A percentile compares a stretch with the other conserved stretches of the same genome.
Conservation (phyloP, 2,797 vertebrate genomes). For the Onychomys leucogaster region DNA sequence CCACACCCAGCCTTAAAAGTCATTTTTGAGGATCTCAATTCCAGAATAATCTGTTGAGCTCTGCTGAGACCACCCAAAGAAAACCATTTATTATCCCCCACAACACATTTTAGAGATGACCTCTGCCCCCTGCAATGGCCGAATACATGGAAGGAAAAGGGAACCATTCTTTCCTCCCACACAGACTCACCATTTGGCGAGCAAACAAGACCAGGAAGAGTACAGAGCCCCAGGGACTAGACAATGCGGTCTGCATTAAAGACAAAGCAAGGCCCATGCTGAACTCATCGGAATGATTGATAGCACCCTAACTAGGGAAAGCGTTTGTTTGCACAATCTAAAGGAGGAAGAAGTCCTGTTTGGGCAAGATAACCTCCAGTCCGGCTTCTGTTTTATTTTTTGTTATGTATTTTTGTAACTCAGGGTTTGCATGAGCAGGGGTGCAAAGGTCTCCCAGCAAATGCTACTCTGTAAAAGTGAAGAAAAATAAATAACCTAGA, state of each 20-base stretch:
- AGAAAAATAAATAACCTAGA: slow-evolving; percentile 78
- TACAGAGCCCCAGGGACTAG: slow-evolving; percentile 19
- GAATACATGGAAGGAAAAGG: neutral
- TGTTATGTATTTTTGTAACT: slow-evolving; percentile 76
- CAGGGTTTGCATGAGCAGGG: slow-evolving; percentile 28
- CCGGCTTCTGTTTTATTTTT: slow-evolving; percentile 79
- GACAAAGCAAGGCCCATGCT: slow-evolving; percentile 22
- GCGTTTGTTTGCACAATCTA: slow-evolving; percentile 69
- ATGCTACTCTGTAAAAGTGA: slow-evolving; percentile 69
- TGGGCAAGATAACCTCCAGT: slow-evolving; percentile 81
- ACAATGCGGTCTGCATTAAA: slow-evolving; percentile 36
- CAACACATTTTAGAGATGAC: neutral
- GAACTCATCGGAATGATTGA: slow-evolving; percentile 57
- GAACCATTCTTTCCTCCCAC: neutral
- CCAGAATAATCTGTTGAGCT: neutral
- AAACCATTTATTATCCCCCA: slow-evolving; percentile 42
- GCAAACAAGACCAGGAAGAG: slow-evolving; percentile 62
- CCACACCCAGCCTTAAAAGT: neutral
- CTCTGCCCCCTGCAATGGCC: neutral
- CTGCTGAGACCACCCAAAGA: slow-evolving; percentile 56
- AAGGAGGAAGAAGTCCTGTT: slow-evolving; percentile 79
- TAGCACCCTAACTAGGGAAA: slow-evolving; percentile 55
- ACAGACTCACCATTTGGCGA: slow-evolving; percentile 18
- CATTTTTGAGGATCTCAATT: neutral
- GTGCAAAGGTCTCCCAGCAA: slow-evolving; percentile 79